Evolutionary conservation across 2,113 vertebrate genomes (phyloP).

Genomic region (Thalassarche chlororhynchos): DNA sequence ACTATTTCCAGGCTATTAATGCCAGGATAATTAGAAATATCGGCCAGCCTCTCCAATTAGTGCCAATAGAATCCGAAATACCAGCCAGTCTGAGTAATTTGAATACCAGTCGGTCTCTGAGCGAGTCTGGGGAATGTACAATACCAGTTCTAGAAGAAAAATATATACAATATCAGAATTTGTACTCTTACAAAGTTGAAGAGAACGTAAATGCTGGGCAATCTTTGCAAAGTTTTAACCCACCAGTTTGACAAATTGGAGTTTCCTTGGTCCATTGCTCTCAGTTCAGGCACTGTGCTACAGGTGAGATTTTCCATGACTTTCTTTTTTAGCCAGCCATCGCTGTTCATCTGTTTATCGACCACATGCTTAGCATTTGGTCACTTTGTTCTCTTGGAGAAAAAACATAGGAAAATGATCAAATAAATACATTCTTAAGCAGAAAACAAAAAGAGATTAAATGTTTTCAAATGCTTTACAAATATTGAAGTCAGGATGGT

Average conservation of each 20-base stretch:
- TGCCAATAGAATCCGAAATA: conserved; percentile 59
- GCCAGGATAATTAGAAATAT: conserved; percentile 74
- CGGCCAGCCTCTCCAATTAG: conserved; percentile 62
- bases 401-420: not conserved
- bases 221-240: not conserved
- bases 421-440: not conserved
- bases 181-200: not conserved
- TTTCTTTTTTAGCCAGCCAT: not conserved
- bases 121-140: not conserved
- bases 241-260: not conserved
- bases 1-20: conserved; percentile 70
- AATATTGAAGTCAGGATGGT: not conserved
- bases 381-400: not conserved
- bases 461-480: not conserved
- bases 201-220: not conserved
- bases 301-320: not conserved
- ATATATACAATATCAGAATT: not conserved
- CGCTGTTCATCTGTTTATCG: not conserved
- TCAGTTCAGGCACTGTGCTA: not conserved
- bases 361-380: not conserved
- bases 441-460: not conserved
- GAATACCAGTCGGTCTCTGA: conserved; percentile 50
- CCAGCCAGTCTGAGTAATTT: conserved; percentile 58
- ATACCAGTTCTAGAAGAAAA: not conserved
- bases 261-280: not conserved